phyloP scores from a whole-genome alignment of 1,140 invertebrate genomes.

The Pygmarrhopalites habei region DNA sequence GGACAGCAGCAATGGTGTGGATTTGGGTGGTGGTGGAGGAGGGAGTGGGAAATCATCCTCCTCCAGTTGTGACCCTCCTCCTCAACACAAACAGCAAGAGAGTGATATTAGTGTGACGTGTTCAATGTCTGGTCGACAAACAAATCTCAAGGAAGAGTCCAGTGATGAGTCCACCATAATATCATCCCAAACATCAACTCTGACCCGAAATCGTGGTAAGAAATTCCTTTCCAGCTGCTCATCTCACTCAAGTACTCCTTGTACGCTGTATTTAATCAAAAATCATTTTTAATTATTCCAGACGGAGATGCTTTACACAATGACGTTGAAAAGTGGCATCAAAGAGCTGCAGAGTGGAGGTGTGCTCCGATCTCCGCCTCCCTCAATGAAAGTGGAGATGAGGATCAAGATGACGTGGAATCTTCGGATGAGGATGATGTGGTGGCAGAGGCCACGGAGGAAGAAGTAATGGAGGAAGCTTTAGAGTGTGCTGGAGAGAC shows the following conservation, averaged over 20 bases:
- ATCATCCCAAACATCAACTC: conserved; percentile 88
- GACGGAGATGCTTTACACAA: conserved; percentile 28
- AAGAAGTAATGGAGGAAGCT: conserved; percentile 50
- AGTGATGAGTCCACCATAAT: conserved; percentile 95
- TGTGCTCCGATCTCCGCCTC: conserved; percentile 32
- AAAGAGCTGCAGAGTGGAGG: conserved; percentile 33
- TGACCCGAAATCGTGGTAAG: conserved; percentile 81
- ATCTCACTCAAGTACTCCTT: no score
- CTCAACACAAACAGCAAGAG: conserved; percentile 50
- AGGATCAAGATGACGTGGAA: conserved; percentile 33
- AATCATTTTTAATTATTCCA: conserved; percentile 7
- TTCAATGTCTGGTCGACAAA: conserved; percentile 41
- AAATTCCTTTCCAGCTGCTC: background rate
- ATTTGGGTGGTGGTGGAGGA: conserved; percentile 1
- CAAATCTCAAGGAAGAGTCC: conserved; percentile 71
- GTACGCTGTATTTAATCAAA: background rate
- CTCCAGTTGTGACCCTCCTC: conserved; percentile 11
- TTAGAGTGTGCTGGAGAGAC: conserved; percentile 54
- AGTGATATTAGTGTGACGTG: conserved; percentile 43
- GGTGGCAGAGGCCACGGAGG: conserved; percentile 47
- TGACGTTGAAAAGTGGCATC: conserved; percentile 36
- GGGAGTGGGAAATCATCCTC: conserved; percentile 24
- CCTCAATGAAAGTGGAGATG: conserved; percentile 39
- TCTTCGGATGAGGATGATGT: conserved; percentile 44
- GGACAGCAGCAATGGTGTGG: no score